Base-by-base conservation (phyloP, 2,113 vertebrate species). In the Leptosomus discolor region DNA sequence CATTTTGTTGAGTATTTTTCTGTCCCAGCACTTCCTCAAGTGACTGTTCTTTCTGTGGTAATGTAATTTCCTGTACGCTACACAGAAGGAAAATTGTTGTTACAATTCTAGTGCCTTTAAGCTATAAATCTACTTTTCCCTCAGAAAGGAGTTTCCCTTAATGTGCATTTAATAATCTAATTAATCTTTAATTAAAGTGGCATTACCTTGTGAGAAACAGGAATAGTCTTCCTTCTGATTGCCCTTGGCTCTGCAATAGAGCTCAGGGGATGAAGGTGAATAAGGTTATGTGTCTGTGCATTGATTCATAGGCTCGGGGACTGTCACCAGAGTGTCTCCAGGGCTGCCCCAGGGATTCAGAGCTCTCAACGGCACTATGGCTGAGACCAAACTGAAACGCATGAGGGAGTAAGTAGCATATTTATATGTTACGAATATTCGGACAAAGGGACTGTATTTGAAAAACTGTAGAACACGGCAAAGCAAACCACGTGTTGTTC, bases 361-460 rank as follows among this genome's bases (percentile, higher is more conserved):
- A 51, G 20, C 82, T 85, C 94, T 98, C 96, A 98, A 97, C 96
- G 94, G 78, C 11, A 78, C 82, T 5, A 97, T 96, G 97, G 97
- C 98, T 45, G 71, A 95, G 91, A 97, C 97, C 91, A 98, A 91
- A 91, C 82, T 98, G 95, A 97, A 97, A 41, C 92, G 3, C 93
- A 97, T 98, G 96, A 98, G 90, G 86, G 98, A 98, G 98, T 99
- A 96, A 98, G 98, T 98, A 76, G 34, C 13, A 6, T 92, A 45
- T 51, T 85, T 77, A 67, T 85, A 57, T 74, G 41, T 63, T 82
- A 85, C 60, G 34, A 16, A 5, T 45, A 37, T 48, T 37, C 37
- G 81, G 53, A 36, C n/a, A n/a, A 64, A 92, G 48, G 46, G 29
- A 20, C n/a, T 45, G 45, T 67, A 9, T 74, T 85, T 87, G 78